A percentile compares a stretch with the other conserved stretches of the same genome.
Conservation (phyloP, 37 sponge, comb jelly and placozoan genomes). For the Amphimedon queenslandica region DNA sequence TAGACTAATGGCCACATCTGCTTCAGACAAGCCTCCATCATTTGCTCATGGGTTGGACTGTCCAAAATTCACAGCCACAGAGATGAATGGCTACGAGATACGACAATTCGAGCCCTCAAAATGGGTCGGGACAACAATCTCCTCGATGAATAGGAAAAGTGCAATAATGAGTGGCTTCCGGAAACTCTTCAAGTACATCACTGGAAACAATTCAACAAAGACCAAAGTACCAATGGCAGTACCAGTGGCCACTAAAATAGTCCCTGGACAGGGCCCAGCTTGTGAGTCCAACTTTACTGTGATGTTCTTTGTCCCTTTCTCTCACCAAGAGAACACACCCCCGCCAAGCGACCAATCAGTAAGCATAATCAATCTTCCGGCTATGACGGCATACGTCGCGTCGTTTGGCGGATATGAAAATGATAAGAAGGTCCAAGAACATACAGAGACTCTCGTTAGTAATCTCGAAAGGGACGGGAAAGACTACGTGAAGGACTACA, state of each 20-base stretch:
- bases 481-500: conserved; percentile 14
- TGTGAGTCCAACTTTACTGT: not conserved
- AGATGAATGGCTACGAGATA: conserved; percentile 6
- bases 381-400: conserved; percentile 3
- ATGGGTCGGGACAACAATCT: not conserved
- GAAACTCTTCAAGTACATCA: conserved; percentile 2
- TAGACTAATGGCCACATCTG: too few species aligned
- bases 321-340: conserved; percentile 1
- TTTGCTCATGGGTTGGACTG: not conserved
- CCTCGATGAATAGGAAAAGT: not conserved
- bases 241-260: conserved; percentile 2
- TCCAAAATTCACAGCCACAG: not conserved
- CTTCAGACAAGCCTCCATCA: not conserved
- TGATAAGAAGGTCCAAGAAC: not conserved
- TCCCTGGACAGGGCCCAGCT: not conserved
- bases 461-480: not conserved
- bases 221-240: not conserved
- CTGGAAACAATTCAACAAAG: conserved; percentile 4
- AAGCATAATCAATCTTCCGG: not conserved
- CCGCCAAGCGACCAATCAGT: not conserved
- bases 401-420: conserved; percentile 2
- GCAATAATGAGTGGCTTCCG: not conserved
- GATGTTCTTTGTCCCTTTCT: not conserved
- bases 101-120: not conserved
- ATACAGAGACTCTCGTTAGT: not conserved